Percentiles rank a stretch among this genome's conserved stretches.
phyloP scores from a whole-genome alignment of 2,888 invertebrate species.

The Phengaris arion region DNA sequence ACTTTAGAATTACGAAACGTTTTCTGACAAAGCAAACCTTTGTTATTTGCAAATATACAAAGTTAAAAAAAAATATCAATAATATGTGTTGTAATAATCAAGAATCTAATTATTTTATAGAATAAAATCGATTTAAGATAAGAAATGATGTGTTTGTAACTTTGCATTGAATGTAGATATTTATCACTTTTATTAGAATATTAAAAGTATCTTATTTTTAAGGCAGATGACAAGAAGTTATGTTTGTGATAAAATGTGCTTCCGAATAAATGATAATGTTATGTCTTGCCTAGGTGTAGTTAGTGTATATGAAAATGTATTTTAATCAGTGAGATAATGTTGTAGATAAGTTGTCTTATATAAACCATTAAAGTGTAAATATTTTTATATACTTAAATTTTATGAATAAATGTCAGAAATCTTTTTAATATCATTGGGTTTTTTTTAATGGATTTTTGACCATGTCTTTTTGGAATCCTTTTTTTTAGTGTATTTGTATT shows the following conservation, averaged over 20 bases:
- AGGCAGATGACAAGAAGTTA: background rate
- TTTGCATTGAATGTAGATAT: background rate
- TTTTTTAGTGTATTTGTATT: background rate
- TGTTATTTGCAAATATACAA: background rate
- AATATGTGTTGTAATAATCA: background rate
- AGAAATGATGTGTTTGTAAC: background rate
- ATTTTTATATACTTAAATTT: conserved; percentile 49
- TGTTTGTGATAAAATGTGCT: conserved; percentile 45
- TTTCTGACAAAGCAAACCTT: background rate
- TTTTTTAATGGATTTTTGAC: conserved; percentile 37
- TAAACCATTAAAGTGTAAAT: conserved; percentile 55
- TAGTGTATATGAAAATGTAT: conserved; percentile 39
- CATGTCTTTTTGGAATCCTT: conserved; percentile 25
- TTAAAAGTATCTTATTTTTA: background rate
- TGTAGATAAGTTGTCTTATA: conserved; percentile 47
- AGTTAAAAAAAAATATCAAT: background rate
- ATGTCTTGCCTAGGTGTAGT: conserved; percentile 48
- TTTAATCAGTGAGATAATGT: conserved; percentile 52
- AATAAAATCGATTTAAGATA: background rate
- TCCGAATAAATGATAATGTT: conserved; percentile 44
- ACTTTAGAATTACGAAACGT: background rate
- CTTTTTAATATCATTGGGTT: conserved; percentile 44
- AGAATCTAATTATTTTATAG: background rate
- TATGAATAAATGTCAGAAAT: conserved; percentile 70
- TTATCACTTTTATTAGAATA: conserved; percentile 1